Percentiles rank a stretch among this genome's conserved stretches.
Conservation (phyloP, 2,113 vertebrate species). For the Hemicordylus capensis region DNA sequence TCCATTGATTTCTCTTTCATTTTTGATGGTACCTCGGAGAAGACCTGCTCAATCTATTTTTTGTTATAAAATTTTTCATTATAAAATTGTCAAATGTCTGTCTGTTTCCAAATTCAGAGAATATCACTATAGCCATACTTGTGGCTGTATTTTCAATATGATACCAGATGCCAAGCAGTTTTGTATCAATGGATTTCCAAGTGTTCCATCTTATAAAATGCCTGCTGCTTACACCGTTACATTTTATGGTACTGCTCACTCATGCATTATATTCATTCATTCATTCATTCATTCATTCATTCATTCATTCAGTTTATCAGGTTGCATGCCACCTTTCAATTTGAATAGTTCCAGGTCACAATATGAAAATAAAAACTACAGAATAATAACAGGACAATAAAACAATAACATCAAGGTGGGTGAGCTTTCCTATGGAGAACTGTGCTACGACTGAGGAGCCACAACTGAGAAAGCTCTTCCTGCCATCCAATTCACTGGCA, state of each 20-base stretch:
- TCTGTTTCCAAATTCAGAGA: conserved; percentile 54
- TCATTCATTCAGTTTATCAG: too few species aligned
- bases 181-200: conserved; percentile 53
- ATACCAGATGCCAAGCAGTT: conserved; percentile 58
- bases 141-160: conserved; percentile 50
- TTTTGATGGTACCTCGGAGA: not conserved
- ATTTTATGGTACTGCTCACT: conserved; percentile 48
- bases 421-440: too few species aligned
- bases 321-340: too few species aligned
- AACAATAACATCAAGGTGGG: too few species aligned
- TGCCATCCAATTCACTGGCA: too few species aligned
- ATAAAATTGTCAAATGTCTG: conserved; percentile 58
- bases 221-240: not conserved
- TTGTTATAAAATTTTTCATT: conserved; percentile 66
- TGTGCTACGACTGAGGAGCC: too few species aligned
- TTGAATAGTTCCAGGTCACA: too few species aligned
- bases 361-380: too few species aligned
- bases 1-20: conserved; percentile 27
- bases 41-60: conserved; percentile 42
- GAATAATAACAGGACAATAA: too few species aligned
- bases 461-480: too few species aligned
- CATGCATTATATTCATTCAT: conserved; percentile 14
- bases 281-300: too few species aligned
- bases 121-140: conserved; percentile 31
- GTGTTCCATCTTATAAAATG: conserved; percentile 23